Evolutionary conservation across 2,797 vertebrate genomes (phyloP).

Genomic region (Sarcoramphus papa): DNA sequence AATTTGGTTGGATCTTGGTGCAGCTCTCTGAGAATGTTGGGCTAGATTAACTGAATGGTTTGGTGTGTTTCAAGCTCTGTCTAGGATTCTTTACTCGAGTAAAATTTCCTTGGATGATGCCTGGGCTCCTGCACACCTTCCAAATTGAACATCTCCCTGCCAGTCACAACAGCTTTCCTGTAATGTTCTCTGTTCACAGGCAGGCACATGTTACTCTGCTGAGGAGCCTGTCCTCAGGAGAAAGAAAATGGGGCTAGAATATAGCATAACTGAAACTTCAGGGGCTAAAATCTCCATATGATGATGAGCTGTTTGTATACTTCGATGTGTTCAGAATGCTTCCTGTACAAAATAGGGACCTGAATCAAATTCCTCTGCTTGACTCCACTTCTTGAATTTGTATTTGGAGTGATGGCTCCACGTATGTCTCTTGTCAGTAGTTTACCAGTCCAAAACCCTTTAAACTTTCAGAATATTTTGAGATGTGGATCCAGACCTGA

Average conservation of each 20-base stretch:
- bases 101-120: not conserved
- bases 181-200: not conserved
- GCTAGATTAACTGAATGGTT: not conserved
- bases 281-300: not conserved
- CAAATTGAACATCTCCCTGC: not conserved
- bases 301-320: not conserved
- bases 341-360: not conserved
- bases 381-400: not conserved
- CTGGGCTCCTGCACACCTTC: not conserved
- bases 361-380: not conserved
- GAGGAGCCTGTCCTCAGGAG: not conserved
- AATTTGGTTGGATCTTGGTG: not conserved
- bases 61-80: not conserved
- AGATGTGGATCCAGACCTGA: not conserved
- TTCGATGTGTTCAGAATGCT: not conserved
- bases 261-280: not conserved
- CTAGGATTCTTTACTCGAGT: not conserved
- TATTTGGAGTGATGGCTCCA: not conserved
- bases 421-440: not conserved
- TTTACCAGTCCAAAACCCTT: not conserved
- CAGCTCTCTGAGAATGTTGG: not conserved
- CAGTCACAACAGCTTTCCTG: not conserved
- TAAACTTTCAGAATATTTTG: not conserved
- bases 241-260: not conserved
- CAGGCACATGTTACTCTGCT: not conserved